Base-by-base conservation (phyloP, 1,140 invertebrate genomes). In the Listronotus oregonensis region DNA sequence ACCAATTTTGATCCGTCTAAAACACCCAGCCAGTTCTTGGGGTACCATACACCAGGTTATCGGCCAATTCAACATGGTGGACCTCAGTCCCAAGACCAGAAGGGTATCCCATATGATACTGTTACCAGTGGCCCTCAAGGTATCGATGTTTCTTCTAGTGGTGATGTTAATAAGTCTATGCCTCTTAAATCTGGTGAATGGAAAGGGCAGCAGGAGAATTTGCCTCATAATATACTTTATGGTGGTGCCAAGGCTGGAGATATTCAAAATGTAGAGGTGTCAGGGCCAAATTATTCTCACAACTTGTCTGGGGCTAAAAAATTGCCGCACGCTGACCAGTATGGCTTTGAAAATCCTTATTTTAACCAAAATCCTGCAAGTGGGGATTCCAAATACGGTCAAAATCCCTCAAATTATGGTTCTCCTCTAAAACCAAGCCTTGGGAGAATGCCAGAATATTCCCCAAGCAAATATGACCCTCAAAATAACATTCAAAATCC, bases 1-100 rank as follows among this genome's bases (percentile, higher is more conserved):
- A 56, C 60, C 12, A 67, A 64, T 51, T 70, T 70, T 46, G 34
- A 70, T 49, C 60, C 62, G 4, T 34, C 42, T n/a, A 67, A 64
- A 17, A 65, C 52, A 21, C 69, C 69, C 6, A 65, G 64, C 21
- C 65, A 67, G 37, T 70, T 67, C 37, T 21, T 62, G 39, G 43
- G 39, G 0, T 14, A 42, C 27, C 49, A 42, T 37, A 17, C 46
- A 12, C 43, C 59, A 11, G 46, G 52, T 17, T 44, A 57, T 32
- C 1, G 21, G 27, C 31, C 55, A 7, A 7, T n/a, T 11, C 17
- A 46, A 43, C 9, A 50, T 50, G 6, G 18, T 3, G 47, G 10
- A 8, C 17, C 17, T 8, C 12, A 12, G 7, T 3, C 3, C 1
- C 12, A 27, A 15, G 18, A 50, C 47, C 47, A 50, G 21, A n/a